Evolutionary conservation across 1,140 invertebrate genomes (phyloP).

Genomic region (Hylyphantes graminicola): DNA sequence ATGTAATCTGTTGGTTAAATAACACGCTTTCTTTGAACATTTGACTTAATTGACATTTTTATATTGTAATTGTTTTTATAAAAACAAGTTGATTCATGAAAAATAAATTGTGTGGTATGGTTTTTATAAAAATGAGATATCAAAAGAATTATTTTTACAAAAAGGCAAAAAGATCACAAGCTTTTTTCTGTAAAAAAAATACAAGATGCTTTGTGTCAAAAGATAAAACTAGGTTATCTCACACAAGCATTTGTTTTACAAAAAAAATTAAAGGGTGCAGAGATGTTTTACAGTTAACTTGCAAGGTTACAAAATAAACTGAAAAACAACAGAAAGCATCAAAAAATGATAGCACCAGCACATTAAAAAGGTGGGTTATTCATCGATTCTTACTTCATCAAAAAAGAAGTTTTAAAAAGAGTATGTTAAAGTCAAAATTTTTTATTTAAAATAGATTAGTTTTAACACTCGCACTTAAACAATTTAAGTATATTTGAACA

Average conservation of each 20-base stretch:
- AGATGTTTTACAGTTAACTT: constrained; percentile 33
- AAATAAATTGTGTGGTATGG: constrained; percentile 47
- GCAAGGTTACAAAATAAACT: constrained; percentile 27
- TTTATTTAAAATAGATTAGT: too few species aligned
- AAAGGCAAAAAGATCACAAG: constrained; percentile 54
- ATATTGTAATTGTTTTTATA: constrained; percentile 16
- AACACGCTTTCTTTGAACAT: neutral
- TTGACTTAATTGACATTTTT: constrained; percentile 5
- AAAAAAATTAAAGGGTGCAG: constrained; percentile 21
- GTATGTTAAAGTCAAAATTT: too few species aligned
- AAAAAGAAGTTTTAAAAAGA: too few species aligned
- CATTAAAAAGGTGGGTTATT: constrained; percentile 28
- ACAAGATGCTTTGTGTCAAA: constrained; percentile 56
- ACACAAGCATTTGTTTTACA: constrained; percentile 56
- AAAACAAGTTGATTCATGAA: constrained; percentile 43
- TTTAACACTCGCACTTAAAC: too few species aligned
- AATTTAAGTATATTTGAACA: too few species aligned
- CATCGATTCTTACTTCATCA: constrained; percentile 4
- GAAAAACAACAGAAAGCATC: constrained; percentile 16
- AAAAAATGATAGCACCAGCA: constrained; percentile 51
- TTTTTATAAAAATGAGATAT: constrained; percentile 54
- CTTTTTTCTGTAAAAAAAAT: constrained; percentile 19
- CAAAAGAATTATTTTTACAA: constrained; percentile 35
- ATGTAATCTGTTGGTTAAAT: too few species aligned
- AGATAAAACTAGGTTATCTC: constrained; percentile 55